Conservation (phyloP, 2,797 vertebrate species). For the Pangasius mekongensis region DNA sequence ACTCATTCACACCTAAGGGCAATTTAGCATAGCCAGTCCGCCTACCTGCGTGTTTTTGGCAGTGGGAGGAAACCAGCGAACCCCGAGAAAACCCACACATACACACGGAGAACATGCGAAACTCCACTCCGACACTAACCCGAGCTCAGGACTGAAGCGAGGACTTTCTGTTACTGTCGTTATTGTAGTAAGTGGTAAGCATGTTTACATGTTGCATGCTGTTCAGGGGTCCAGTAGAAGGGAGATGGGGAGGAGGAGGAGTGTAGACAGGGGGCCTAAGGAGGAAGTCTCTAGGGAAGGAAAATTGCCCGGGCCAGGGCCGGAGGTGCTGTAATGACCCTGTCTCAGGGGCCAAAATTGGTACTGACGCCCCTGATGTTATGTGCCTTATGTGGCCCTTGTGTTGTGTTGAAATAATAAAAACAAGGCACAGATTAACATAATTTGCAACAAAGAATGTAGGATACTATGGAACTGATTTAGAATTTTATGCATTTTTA, state of each 20-base stretch:
- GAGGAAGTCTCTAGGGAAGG: neutral
- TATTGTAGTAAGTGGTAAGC: neutral
- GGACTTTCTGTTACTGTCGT: neutral
- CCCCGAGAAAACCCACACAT: neutral
- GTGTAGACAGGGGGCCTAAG: neutral
- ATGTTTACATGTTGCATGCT: neutral
- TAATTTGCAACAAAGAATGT: neutral
- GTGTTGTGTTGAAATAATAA: neutral
- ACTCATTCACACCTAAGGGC: neutral
- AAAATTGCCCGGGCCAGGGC: neutral
- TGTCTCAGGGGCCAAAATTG: neutral
- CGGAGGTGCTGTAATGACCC: neutral
- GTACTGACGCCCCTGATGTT: neutral
- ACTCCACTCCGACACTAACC: neutral
- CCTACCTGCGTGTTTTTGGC: neutral
- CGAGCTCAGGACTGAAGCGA: neutral
- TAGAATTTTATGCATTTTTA: neutral
- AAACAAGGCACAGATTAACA: neutral
- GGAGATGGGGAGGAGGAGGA: too few species aligned
- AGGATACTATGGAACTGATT: neutral
- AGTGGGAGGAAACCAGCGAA: neutral
- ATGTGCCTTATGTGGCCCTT: neutral
- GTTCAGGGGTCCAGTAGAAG: neutral
- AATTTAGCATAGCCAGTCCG: neutral
- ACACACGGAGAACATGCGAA: neutral